These are phyloP conservation scores for Theocolax elegans DNA, from an alignment of 1,140 invertebrate genomes.

Conservation along the genomic window DNA sequence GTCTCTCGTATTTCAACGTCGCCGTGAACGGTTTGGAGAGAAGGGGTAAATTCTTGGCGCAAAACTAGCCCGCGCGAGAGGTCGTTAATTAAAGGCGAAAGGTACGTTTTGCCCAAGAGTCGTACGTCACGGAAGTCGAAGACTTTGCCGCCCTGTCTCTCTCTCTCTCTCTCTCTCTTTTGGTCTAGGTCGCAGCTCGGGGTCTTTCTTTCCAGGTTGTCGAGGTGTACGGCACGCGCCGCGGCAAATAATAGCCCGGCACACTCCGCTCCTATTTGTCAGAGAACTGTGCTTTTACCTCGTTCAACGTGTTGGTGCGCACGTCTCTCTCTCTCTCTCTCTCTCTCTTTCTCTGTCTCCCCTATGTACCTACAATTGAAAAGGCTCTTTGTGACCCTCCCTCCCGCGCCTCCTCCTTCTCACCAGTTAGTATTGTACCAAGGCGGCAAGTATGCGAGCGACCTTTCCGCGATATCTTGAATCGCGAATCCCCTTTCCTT, in stretches of 20 bases:
- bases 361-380: background rate
- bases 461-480: background rate
- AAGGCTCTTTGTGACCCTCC: constrained; percentile 16
- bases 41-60: background rate
- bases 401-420: background rate
- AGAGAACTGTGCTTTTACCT: background rate
- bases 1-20: constrained; percentile 20
- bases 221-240: background rate
- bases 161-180: background rate
- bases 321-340: background rate
- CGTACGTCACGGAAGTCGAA: constrained; percentile 28
- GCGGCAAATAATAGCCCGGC: constrained; percentile 25
- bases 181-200: background rate
- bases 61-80: constrained; percentile 4
- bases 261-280: constrained; percentile 30
- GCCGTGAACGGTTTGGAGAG: background rate
- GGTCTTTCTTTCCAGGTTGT: background rate
- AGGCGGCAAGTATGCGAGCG: too few relatives aligned
- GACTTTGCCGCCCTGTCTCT: background rate
- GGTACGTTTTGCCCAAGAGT: constrained; percentile 31
- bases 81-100: constrained; percentile 31
- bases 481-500: background rate
- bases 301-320: background rate
- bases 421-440: too few relatives aligned
- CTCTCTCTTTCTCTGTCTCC: background rate